Conservation (phyloP, 2,797 vertebrate genomes). For the Sibirionetta formosa region DNA sequence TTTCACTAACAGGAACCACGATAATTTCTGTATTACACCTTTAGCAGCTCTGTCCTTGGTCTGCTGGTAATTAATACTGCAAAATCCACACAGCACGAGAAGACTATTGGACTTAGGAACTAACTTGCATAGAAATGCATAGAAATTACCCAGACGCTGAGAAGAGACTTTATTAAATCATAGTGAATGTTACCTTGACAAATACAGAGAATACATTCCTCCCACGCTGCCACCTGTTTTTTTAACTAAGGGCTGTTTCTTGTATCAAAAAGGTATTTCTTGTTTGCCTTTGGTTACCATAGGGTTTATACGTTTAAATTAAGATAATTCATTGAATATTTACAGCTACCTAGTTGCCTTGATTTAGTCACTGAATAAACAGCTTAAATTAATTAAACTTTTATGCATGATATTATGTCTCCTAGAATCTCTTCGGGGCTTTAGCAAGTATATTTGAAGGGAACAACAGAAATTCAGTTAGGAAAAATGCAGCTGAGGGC, state of each 20-base stretch:
- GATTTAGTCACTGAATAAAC: neutral
- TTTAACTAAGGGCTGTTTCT: neutral
- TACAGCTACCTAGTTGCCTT: neutral
- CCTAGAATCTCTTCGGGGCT: neutral
- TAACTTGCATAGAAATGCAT: neutral
- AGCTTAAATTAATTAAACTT: neutral
- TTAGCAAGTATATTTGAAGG: neutral
- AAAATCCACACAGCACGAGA: neutral
- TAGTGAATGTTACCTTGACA: neutral
- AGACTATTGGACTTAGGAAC: neutral
- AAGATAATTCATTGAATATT: neutral
- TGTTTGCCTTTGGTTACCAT: neutral
- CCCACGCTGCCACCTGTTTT: accelerated
- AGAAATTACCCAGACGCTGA: neutral
- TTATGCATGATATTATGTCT: neutral
- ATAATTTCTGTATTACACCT: neutral
- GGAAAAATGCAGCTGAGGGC: slow-evolving; percentile 9
- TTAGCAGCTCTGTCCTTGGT: neutral
- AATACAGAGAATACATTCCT: neutral
- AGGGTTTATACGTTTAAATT: neutral
- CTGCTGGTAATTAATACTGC: neutral
- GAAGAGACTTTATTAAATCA: neutral
- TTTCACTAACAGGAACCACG: neutral
- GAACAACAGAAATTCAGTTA: neutral
- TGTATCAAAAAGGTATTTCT: neutral